Evolutionary conservation across 2,888 invertebrate genomes (phyloP), one percentile per base, ranked within the genome.

Genomic region (Leistus spinibarbis): DNA sequence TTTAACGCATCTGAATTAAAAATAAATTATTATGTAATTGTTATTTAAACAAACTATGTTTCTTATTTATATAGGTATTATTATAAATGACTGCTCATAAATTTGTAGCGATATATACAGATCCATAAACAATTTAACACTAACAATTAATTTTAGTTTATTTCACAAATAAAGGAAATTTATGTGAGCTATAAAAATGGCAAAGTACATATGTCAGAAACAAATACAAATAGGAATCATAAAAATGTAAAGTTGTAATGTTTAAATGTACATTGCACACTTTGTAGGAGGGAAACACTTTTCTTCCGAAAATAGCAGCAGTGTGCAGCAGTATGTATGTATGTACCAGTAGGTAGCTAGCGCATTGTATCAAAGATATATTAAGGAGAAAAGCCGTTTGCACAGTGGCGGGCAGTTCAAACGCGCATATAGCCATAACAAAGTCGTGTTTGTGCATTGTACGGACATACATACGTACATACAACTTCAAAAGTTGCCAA

Each of bases 401-500:
- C 40, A 40, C 13, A 40, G 27, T 9, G 40, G 5, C 40, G 40
- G 40, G 10, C 7, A 40, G 40, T 40, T 40, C 40, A 13, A 40
- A 40, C 7, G 40, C 40, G 7, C 40, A n/a, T n/a, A 40, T 13
- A 40, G 40, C 40, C 40, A 40, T 40, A 40, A 40, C 40, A 40
- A 40, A 40, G 7, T 13, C 40, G 40, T 40, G 40, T 40, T 13
- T 13, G 40, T 40, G 40, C 40, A 40, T 10, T 40, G 40, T 40
- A 40, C 40, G 40, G 40, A 5, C 27, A 40, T 13, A 40, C 40
- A 40, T 40, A 40, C 40, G 40, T 7, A 5, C 27, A 40, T 13
- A 40, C 40, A 40, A 69, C 62, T 69, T 69, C 62, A 69, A 69
- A 69, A 60, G 20, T 56, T 69, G 40, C 23, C 40, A 22, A 40